Percentiles rank a stretch among this genome's conserved stretches.
Evolutionary conservation across 1,140 invertebrate genomes (phyloP).

Genomic region (Pseudoatta argentina): DNA sequence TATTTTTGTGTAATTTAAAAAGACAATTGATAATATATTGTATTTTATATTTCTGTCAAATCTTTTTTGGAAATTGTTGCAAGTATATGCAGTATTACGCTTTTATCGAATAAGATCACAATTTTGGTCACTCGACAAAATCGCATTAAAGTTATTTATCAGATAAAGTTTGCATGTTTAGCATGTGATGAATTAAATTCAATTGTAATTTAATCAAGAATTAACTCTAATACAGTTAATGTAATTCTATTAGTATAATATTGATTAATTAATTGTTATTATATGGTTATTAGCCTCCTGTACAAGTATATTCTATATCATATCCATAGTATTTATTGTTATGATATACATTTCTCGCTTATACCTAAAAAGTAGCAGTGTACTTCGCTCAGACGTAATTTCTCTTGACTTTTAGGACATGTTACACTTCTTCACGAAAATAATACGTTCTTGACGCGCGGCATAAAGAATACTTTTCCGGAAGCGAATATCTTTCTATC

Average conservation of each 20-base stretch:
- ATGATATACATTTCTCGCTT: neutral
- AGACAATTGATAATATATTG: neutral
- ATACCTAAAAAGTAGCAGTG: neutral
- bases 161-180: neutral
- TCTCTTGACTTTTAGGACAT: constrained; percentile 2
- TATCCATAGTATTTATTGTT: neutral
- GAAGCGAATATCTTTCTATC: constrained; percentile 24
- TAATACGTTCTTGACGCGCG: constrained; percentile 29
- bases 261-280: neutral
- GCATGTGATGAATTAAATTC: neutral
- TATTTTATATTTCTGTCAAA: neutral
- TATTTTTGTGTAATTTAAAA: neutral
- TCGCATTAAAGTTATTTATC: constrained; percentile 4
- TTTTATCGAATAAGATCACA: constrained; percentile 5
- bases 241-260: constrained; percentile 9
- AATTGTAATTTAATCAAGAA: constrained; percentile 20
- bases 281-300: neutral
- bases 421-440: constrained; percentile 28
- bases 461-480: constrained; percentile 26
- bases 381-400: neutral
- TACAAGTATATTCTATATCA: too few relatives aligned
- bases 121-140: constrained; percentile 1
- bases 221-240: neutral
- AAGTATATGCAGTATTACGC: neutral
- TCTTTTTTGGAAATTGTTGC: neutral